Evolutionary conservation across 2,888 invertebrate genomes (phyloP).

Genomic region (Thecocarcelia acutangulata): DNA sequence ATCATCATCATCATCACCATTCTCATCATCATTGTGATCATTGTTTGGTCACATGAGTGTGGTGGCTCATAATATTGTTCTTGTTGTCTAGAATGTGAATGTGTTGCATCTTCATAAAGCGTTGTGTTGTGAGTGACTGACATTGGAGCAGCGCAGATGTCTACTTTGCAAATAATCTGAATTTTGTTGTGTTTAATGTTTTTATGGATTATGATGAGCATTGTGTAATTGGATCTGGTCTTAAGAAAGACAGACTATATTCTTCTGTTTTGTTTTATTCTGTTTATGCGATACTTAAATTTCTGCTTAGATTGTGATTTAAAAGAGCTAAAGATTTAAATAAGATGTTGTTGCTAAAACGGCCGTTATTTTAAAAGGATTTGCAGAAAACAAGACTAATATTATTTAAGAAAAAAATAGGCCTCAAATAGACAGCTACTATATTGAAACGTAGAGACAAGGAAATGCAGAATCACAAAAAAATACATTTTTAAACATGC

Average conservation of each 20-base stretch:
- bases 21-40: conserved; percentile 9
- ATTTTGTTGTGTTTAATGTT: conserved; percentile 39
- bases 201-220: conserved; percentile 46
- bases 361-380: conserved; percentile 20
- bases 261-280: conserved; percentile 31
- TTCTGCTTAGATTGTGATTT: conserved; percentile 46
- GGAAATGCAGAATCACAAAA: no score
- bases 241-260: conserved; percentile 48
- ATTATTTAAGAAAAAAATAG: no score
- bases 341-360: not conserved
- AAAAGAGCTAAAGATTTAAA: conserved; percentile 21
- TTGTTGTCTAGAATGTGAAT: conserved; percentile 5
- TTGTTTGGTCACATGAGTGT: conserved; percentile 26
- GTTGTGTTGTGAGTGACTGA: conserved; percentile 43
- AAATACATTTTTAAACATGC: no score
- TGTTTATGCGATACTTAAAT: conserved; percentile 49
- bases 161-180: conserved; percentile 55
- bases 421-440: no score
- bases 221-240: conserved; percentile 64
- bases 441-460: no score
- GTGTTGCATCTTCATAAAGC: conserved; percentile 13
- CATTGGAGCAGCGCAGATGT: conserved; percentile 64
- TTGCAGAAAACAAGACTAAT: conserved; percentile 4
- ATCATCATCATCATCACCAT: conserved; percentile 18
- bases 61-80: conserved; percentile 17